Evolutionary conservation across 2,888 invertebrate species (phyloP).

Genomic region (Pherbina coryleti): DNA sequence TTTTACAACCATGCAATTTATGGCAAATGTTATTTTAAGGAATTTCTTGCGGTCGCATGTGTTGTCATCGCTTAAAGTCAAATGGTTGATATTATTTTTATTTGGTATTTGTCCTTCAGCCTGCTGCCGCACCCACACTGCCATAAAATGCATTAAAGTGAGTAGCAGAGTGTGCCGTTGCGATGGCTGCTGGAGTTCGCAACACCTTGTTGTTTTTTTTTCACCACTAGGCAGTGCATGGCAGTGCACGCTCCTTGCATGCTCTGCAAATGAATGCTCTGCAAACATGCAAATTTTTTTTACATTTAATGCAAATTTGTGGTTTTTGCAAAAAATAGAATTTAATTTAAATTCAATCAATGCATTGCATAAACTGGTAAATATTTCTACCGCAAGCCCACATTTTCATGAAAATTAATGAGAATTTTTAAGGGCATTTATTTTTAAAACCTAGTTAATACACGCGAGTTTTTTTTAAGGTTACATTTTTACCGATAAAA

Average conservation of each 20-base stretch:
- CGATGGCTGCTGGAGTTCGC: too few species aligned
- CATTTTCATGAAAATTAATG: too few species aligned
- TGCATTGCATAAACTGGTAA: background rate
- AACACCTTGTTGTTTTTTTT: too few species aligned
- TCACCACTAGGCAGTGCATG: background rate
- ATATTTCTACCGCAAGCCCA: too few species aligned
- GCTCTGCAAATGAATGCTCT: conserved; percentile 5
- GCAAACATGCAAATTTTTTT: conserved; percentile 28
- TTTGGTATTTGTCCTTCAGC: too few species aligned
- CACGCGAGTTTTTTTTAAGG: too few species aligned
- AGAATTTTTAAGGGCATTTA: too few species aligned
- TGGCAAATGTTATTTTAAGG: background rate
- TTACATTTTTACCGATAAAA: too few species aligned
- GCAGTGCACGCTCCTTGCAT: background rate
- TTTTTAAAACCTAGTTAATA: too few species aligned
- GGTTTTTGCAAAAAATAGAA: conserved; percentile 16
- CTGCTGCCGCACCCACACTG: too few species aligned
- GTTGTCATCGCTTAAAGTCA: background rate
- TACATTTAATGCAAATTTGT: background rate
- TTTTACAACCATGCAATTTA: background rate
- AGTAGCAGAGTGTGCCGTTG: too few species aligned
- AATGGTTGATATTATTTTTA: background rate
- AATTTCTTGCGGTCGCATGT: conserved; percentile 8
- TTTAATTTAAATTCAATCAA: conserved; percentile 23
- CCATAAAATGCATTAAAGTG: too few species aligned